Conservation (phyloP, 1,140 invertebrate genomes). For the Rhopalosiphum padi region DNA sequence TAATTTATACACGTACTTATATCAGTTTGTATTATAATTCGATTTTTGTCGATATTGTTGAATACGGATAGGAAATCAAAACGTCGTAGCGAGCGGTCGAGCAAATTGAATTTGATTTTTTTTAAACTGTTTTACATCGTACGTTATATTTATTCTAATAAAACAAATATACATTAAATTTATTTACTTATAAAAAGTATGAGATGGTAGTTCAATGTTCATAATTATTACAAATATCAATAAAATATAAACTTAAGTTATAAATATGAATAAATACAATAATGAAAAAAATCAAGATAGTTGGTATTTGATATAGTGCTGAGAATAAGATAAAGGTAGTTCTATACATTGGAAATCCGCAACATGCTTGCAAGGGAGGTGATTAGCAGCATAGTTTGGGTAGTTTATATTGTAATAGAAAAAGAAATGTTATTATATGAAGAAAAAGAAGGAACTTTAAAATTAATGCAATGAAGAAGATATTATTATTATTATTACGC, state of each 20-base stretch:
- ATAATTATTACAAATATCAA: not conserved
- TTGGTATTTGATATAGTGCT: too few species aligned
- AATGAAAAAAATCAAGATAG: not conserved
- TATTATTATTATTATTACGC: too few species aligned
- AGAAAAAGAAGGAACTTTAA: not conserved
- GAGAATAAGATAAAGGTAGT: too few species aligned
- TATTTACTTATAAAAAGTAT: not conserved
- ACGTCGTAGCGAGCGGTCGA: not conserved
- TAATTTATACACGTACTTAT: not conserved
- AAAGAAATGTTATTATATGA: not conserved
- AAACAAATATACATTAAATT: not conserved
- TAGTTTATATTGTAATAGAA: not conserved
- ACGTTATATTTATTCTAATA: not conserved
- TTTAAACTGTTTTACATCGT: not conserved
- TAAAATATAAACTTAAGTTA: not conserved
- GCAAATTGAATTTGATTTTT: not conserved
- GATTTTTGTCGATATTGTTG: not conserved
- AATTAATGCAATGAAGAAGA: not conserved
- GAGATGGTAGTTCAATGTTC: not conserved
- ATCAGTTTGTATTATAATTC: slow-evolving; percentile 14
- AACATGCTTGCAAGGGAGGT: too few species aligned
- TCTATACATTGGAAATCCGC: too few species aligned
- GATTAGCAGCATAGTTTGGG: not conserved
- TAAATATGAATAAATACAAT: not conserved
- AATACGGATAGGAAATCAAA: not conserved